A percentile compares a stretch with the other conserved stretches of the same genome.
phyloP scores from a whole-genome alignment of 2,888 invertebrate species.

The Morpho helenor region DNA sequence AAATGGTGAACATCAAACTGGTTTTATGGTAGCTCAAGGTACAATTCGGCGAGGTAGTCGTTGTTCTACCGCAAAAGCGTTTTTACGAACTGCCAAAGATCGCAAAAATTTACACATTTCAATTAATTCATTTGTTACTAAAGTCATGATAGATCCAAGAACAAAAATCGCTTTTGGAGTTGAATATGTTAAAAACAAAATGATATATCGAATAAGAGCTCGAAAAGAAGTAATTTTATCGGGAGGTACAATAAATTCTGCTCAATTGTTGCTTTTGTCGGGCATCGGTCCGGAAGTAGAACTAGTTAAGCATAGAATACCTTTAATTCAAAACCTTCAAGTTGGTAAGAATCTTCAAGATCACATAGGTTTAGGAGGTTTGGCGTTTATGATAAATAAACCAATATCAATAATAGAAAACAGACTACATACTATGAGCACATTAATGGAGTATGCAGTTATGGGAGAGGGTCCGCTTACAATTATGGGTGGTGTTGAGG shows the following conservation, averaged over 20 bases:
- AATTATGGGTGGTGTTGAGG: constrained; percentile 93
- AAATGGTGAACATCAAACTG: constrained; percentile 91
- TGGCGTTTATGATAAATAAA: constrained; percentile 89
- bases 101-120: constrained; percentile 91
- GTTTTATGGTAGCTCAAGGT: constrained; percentile 94
- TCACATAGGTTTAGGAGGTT: constrained; percentile 91
- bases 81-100: constrained; percentile 87
- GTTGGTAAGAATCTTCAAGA: constrained; percentile 95
- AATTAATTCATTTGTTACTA: constrained; percentile 89
- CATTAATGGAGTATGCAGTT: constrained; percentile 90
- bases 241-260: constrained; percentile 95
- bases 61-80: constrained; percentile 94
- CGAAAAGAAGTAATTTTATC: constrained; percentile 93
- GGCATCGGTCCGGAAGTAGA: constrained; percentile 90
- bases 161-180: constrained; percentile 90
- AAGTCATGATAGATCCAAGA: constrained; percentile 84
- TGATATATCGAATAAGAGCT: constrained; percentile 85
- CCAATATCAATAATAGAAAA: constrained; percentile 89
- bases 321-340: constrained; percentile 87
- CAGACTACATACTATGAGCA: constrained; percentile 87
- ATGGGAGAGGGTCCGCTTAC: constrained; percentile 91
- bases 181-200: constrained; percentile 87
- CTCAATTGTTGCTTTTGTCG: constrained; percentile 95
- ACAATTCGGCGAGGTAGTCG: constrained; percentile 88
- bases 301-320: constrained; percentile 85